Conservation (phyloP, 2,888 invertebrate species). For the Campaea margaritaria region DNA sequence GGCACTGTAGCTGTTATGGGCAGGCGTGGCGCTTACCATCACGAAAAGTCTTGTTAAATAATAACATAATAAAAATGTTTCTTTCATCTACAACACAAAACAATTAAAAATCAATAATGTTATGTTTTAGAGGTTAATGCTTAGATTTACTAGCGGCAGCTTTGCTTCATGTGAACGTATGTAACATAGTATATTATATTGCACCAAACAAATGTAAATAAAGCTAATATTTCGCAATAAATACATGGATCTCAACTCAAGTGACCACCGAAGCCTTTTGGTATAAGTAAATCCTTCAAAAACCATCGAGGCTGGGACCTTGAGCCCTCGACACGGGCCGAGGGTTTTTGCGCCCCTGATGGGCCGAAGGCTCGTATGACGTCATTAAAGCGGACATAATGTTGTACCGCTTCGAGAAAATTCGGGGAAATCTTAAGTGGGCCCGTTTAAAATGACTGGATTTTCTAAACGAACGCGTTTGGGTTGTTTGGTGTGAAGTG, state of each 20-base stretch:
- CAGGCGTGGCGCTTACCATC: too few species aligned
- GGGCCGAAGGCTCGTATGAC: constrained; percentile 29
- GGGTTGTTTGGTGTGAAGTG: too few species aligned
- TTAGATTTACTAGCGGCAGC: too few species aligned
- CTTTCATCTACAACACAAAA: too few species aligned
- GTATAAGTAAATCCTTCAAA: neutral
- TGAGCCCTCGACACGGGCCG: constrained; percentile 32
- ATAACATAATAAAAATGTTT: too few species aligned
- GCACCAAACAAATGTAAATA: too few species aligned
- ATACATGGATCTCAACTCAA: neutral
- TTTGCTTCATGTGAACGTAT: too few species aligned
- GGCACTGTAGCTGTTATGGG: too few species aligned
- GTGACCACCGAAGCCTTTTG: neutral
- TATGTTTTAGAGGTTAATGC: too few species aligned
- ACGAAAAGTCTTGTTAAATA: too few species aligned
- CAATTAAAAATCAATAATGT: too few species aligned
- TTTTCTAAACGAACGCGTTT: neutral
- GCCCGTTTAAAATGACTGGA: constrained; percentile 1
- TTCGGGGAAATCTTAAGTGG: neutral
- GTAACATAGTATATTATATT: too few species aligned
- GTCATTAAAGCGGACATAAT: constrained; percentile 43
- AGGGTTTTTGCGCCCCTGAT: constrained; percentile 30
- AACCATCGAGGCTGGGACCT: constrained; percentile 27
- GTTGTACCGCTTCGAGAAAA: constrained; percentile 2
- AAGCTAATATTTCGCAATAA: neutral